Evolutionary conservation across 2,888 invertebrate genomes (phyloP).

Genomic region (Nemapogon koenigi): DNA sequence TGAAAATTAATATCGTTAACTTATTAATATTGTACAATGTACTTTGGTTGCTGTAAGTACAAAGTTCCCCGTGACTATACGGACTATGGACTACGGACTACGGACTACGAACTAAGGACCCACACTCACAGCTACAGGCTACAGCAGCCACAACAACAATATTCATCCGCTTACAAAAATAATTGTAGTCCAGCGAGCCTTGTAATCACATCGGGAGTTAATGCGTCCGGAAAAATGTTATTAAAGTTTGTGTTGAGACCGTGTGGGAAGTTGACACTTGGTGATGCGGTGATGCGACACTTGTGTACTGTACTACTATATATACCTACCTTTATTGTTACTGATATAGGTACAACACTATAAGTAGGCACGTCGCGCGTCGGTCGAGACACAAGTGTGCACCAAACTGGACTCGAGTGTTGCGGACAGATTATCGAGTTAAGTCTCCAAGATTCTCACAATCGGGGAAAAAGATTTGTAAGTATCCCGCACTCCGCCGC

Average conservation of each 20-base stretch:
- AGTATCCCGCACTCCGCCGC: slow-evolving; percentile 17
- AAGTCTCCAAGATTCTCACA: slow-evolving; percentile 58
- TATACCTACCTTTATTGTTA: no score
- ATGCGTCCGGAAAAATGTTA: slow-evolving; percentile 37
- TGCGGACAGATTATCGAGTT: slow-evolving; percentile 38
- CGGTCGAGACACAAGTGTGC: slow-evolving; percentile 15
- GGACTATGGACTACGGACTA: no score
- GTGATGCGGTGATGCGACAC: background rate
- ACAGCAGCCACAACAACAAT: background rate
- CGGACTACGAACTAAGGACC: no score
- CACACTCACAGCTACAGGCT: background rate
- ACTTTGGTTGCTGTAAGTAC: no score
- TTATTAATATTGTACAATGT: no score
- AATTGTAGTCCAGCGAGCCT: slow-evolving; percentile 19
- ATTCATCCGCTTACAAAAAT: slow-evolving; percentile 9
- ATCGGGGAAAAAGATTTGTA: slow-evolving; percentile 38
- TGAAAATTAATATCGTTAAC: no score
- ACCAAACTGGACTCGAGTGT: no score
- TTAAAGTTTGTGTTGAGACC: slow-evolving; percentile 31
- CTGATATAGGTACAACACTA: slow-evolving; percentile 6
- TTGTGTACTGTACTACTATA: background rate
- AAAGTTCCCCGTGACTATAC: no score
- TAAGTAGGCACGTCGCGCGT: slow-evolving; percentile 16
- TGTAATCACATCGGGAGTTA: slow-evolving; percentile 62
- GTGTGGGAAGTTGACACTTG: slow-evolving; percentile 49